Evolutionary conservation across 92 coral and sea anemone species (phyloP), one percentile per base, ranked within the genome.

Genomic region (Zoanthus sansibaricus): DNA sequence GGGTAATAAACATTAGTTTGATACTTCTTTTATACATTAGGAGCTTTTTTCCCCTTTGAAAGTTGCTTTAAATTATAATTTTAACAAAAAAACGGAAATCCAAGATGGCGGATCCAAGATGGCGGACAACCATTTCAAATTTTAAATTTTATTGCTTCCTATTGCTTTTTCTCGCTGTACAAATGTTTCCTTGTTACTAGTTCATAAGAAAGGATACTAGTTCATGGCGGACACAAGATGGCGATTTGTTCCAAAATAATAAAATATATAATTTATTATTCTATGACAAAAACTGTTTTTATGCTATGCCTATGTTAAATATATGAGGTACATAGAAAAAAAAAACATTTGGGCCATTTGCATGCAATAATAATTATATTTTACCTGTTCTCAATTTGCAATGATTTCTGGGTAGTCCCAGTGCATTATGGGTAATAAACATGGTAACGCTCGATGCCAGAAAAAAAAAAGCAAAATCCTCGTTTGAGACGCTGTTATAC

Each of bases 1-100:
- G n/a, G n/a, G n/a, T n/a, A n/a, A n/a, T n/a, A 77, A 77, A 77
- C 66, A 77, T 77, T 77, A 77, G 83, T 46, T 46, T 69, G 74
- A 69, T 69, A 69, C 32, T 69, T 69, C 33, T n/a, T 77, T 77
- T 77, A 77, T 45, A 77, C 83, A n/a, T n/a, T n/a, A n/a, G n/a
- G n/a, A n/a, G n/a, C n/a, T n/a, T n/a, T n/a, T n/a, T n/a, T n/a
- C n/a, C n/a, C n/a, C n/a, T n/a, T n/a, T n/a, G n/a, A n/a, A n/a
- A n/a, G n/a, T n/a, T n/a, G n/a, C n/a, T n/a, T n/a, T n/a, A n/a
- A n/a, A n/a, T n/a, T n/a, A n/a, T n/a, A n/a, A n/a, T n/a, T n/a
- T n/a, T n/a, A n/a, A n/a, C n/a, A n/a, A n/a, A n/a, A n/a, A n/a
- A n/a, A n/a, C n/a, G n/a, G n/a, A n/a, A n/a, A n/a, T n/a, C n/a